phyloP scores from a whole-genome alignment of 1,140 invertebrate genomes.

The Venturia canescens region DNA sequence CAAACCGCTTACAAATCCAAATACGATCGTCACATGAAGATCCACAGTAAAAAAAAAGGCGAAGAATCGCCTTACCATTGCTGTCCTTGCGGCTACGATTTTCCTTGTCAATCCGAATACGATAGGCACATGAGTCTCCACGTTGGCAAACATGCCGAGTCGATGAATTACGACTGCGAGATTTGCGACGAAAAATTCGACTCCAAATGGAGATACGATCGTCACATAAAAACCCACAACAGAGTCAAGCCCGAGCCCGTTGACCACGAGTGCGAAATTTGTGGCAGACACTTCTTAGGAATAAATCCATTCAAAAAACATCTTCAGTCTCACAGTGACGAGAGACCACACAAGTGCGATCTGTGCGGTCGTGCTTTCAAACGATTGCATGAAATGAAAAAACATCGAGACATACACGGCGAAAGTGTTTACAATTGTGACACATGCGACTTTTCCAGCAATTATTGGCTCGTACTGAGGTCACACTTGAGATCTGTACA shows the following conservation, averaged over 20 bases:
- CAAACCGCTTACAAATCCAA: background rate
- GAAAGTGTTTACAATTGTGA: background rate
- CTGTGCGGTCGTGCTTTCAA: slow-evolving; percentile 62
- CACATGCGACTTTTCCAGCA: background rate
- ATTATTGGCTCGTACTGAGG: slow-evolving; percentile 54
- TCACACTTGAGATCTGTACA: slow-evolving; percentile 1
- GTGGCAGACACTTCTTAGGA: background rate
- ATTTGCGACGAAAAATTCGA: background rate
- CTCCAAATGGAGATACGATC: background rate
- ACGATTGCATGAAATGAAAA: slow-evolving; percentile 60
- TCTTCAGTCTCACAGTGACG: slow-evolving; percentile 67
- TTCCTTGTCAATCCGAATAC: slow-evolving; percentile 1
- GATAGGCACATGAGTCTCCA: background rate
- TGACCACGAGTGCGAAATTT: background rate
- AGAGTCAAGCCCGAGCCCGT: background rate
- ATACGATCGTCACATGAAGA: slow-evolving; percentile 20
- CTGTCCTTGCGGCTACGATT: slow-evolving; percentile 1
- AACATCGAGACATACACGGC: slow-evolving; percentile 73
- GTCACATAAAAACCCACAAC: background rate
- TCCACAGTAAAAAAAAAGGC: background rate
- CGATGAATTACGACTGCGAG: background rate
- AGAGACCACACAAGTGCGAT: slow-evolving; percentile 83
- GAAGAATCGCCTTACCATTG: background rate
- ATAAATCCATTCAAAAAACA: slow-evolving; percentile 60
- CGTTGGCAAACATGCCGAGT: background rate